Evolutionary conservation across 2,797 vertebrate species (phyloP), one percentile per base, ranked within the genome.

Genomic region (Megalops cyprinoides): DNA sequence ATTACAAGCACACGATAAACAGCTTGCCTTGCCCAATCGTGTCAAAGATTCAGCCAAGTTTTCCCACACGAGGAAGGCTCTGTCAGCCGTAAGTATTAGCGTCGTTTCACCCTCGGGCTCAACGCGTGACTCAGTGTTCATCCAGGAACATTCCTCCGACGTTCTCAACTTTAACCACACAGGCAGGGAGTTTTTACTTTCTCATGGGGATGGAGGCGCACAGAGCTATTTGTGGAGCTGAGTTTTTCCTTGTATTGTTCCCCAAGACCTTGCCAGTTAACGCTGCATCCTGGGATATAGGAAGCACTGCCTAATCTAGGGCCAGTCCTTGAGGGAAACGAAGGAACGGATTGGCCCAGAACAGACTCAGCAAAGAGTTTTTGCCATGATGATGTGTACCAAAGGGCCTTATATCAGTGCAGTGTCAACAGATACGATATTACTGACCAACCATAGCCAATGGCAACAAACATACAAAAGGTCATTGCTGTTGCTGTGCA

Each of bases 181-280:
- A 18, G 31, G 34, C 12, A 39, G 31, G 60, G 31, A 28, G 34
- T 39, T 37, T 37, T 67, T 67, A 23, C 7, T 67, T 67, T 39
- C 34, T 5, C 12, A 67, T 4, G 8, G 62, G 15, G 1, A 39
- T 1, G 23, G 4, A 67, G 1, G 34, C 34, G 20, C 12, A 15
- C 62, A 20, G 62, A 15, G 62, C 62, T 67, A 39, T 67, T 67
- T 39, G 62, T 20, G 34, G 62, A 67, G 2, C 62, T 14, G 4
- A 39, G 12, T 39, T 67, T 34, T 67, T 67, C 62, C 62, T 37
- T 39, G 62, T 28, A 67, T 67, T 67, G 62, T 67, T 67, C 4
- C 31, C 4, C 0, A 14, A 37, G 34, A 67, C 31, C 5, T 8
- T 5, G 60, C 14, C 9, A 2, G 31, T 15, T 67, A 14, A 39